Evolutionary conservation across 2,888 invertebrate genomes (phyloP), one percentile per base, ranked within the genome.

Genomic region (Pammene fasciana): DNA sequence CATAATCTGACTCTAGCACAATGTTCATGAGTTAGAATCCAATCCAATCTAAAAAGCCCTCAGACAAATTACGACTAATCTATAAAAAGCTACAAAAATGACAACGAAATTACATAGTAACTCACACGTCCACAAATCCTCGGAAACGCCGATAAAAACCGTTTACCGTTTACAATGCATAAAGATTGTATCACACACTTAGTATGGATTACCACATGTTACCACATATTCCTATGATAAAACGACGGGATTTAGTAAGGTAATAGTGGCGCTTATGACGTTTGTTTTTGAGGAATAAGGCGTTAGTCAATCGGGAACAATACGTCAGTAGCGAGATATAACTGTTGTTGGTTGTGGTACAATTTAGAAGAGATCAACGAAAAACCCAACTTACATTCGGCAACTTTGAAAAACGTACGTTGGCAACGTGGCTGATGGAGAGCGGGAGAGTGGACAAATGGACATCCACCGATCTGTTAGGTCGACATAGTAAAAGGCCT

Each of bases 281-380:
- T 52, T 52, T 41, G 1, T 38, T 5, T 1, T 14, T 11, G 18
- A 41, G 18, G 38, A 8, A 13, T 41, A 3, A 26, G 73, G 78
- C 76, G 75, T 79, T 77, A 74, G 73, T 75, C 75, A 77, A 74
- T 75, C 76, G 73, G 71, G 72, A 76, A 80, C 80, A 80, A 80
- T 79, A 76, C 76, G 71, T 68, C 72, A 75, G 67, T 67, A 72
- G 66, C 67, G 68, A 75, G 75, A 76, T 82, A 75, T 82, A 82
- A 82, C 83, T 80, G 82, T 82, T 76, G 68, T 72, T 36, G 36
- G 26, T 38, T 10, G 34, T 52, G 71, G 59, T 50, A 34, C 57
- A 74, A 72, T 56, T n/a, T 14, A 71, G 55, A 72, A 74, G 73
- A 67, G 65, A 43, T n/a, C 2, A 34, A 46, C 66, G 65, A 41